Conservation (phyloP, 2,797 vertebrate genomes). For the Xenopus petersii region DNA sequence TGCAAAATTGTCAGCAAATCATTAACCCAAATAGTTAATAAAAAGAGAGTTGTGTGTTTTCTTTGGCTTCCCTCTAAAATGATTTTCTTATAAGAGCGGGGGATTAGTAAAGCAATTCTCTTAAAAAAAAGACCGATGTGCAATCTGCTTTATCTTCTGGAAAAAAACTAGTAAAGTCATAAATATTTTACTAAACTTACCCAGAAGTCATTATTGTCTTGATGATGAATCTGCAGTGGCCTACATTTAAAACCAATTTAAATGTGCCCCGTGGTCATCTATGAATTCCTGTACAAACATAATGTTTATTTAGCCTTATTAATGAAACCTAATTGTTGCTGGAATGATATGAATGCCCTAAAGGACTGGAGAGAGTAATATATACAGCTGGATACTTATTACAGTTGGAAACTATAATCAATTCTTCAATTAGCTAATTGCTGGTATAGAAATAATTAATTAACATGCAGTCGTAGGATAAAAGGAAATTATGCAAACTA, state of each 20-base stretch:
- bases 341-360: background rate
- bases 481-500: too few relatives aligned
- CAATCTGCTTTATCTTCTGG: background rate
- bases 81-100: background rate
- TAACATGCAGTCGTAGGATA: background rate
- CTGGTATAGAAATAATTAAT: background rate
- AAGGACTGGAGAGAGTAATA: background rate
- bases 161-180: background rate
- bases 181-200: background rate
- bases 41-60: background rate
- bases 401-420: background rate
- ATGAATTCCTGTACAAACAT: background rate
- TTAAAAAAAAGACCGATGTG: background rate
- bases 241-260: background rate
- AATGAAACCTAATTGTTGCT: background rate
- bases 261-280: background rate
- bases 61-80: background rate
- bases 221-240: background rate
- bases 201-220: background rate
- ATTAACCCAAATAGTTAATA: background rate
- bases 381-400: background rate
- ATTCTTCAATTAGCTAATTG: background rate
- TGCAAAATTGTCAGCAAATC: background rate
- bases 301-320: conserved; percentile 5
- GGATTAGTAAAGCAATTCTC: background rate